Percentiles rank a stretch among this genome's conserved stretches.
Evolutionary conservation across 2,888 invertebrate species (phyloP).

Genomic region (Polyommatus iphigenia): DNA sequence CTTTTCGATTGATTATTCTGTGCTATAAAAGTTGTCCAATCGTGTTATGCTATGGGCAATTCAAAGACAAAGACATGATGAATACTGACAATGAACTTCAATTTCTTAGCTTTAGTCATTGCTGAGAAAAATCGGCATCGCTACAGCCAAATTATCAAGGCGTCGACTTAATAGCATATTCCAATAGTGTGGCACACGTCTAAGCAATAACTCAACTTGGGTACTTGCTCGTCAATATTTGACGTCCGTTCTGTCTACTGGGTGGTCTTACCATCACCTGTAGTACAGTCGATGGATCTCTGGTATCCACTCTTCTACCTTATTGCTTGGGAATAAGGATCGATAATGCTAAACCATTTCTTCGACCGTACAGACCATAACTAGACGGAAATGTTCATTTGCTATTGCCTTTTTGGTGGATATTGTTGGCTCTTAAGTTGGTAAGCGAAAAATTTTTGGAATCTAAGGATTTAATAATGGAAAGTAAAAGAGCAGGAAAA

Average conservation of each 20-base stretch:
- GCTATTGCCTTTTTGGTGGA: background rate
- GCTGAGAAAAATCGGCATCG: too few species aligned
- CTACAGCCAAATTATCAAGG: too few species aligned
- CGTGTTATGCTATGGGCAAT: too few species aligned
- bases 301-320: background rate
- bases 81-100: too few species aligned
- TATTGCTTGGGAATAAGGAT: background rate
- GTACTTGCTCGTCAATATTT: background rate
- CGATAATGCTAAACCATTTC: background rate
- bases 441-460: background rate
- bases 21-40: too few species aligned
- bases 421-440: too few species aligned
- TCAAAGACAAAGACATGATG: too few species aligned
- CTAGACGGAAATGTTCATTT: background rate
- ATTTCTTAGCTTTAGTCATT: too few species aligned
- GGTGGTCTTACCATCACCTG: constrained; percentile 8
- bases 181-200: background rate
- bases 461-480: background rate
- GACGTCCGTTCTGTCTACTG: background rate
- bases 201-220: background rate
- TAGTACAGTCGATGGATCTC: background rate
- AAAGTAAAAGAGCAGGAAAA: background rate
- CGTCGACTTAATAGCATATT: constrained; percentile 13
- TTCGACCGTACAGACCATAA: background rate
- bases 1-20: too few species aligned